Percentiles rank a stretch among this genome's conserved stretches.
Evolutionary conservation across 35 echinoderm and acorn worm species (phyloP).

Genomic region (Ptychodera flava): DNA sequence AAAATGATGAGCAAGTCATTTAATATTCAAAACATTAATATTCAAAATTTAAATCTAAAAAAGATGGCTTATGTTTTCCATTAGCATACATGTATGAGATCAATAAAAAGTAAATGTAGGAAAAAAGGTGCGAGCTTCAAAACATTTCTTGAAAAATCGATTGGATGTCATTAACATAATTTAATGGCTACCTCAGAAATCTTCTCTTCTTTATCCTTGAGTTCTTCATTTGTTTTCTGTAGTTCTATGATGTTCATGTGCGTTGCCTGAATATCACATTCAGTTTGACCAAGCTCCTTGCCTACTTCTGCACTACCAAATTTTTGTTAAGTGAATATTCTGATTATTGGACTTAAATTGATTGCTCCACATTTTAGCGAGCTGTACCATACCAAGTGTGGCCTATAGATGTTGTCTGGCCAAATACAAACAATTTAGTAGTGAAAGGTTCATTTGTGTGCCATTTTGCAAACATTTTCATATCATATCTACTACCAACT

Average conservation of each 20-base stretch:
- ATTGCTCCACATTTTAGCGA: neutral
- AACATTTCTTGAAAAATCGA: neutral
- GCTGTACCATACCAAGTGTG: neutral
- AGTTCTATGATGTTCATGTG: neutral
- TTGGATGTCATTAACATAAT: neutral
- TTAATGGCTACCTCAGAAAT: neutral
- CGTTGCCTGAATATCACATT: neutral
- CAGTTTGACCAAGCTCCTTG: neutral
- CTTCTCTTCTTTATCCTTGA: neutral
- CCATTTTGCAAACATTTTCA: too few species aligned
- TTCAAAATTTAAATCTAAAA: neutral
- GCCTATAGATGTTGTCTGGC: too few species aligned
- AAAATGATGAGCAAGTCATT: neutral
- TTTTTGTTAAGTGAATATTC: neutral
- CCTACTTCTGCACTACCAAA: neutral
- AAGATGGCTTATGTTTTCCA: neutral
- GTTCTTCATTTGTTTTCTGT: neutral
- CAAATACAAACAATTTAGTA: too few species aligned
- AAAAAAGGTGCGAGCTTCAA: neutral
- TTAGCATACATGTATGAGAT: too few species aligned
- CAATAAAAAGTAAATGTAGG: neutral
- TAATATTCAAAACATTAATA: neutral
- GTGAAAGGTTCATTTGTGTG: too few species aligned
- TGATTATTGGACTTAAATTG: neutral
- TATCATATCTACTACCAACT: too few species aligned